Evolutionary conservation across 2,113 vertebrate genomes (phyloP).

Genomic region (Notothenia rossii): DNA sequence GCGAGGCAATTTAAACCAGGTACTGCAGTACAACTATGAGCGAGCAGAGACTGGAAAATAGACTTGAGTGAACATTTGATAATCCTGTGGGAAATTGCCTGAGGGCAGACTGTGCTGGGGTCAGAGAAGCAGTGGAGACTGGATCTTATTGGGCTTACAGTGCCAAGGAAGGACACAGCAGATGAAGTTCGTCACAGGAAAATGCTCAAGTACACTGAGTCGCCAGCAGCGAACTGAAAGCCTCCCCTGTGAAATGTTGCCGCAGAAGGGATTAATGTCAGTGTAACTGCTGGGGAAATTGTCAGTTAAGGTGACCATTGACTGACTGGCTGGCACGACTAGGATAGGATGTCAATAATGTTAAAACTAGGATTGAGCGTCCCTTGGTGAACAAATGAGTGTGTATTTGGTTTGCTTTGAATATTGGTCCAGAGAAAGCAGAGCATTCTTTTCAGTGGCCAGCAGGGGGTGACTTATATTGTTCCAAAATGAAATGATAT

Average conservation of each 20-base stretch:
- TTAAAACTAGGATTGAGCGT: no score
- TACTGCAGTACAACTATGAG: conserved; percentile 4
- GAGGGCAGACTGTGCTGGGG: conserved; percentile 36
- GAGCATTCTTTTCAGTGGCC: no score
- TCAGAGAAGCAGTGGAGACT: conserved; percentile 34
- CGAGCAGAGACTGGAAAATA: conserved; percentile 29
- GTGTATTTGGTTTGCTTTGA: background rate
- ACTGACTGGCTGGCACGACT: background rate
- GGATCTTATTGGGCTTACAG: conserved; percentile 21
- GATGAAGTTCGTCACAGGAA: conserved; percentile 21
- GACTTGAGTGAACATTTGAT: conserved; percentile 33
- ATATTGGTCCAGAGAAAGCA: background rate
- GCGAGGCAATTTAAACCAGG: conserved; percentile 14
- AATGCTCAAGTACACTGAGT: conserved; percentile 3
- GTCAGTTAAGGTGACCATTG: background rate
- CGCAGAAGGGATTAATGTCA: conserved; percentile 13
- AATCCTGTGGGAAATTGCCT: conserved; percentile 44
- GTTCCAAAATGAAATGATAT: no score
- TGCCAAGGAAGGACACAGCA: conserved; percentile 33
- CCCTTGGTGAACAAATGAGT: background rate
- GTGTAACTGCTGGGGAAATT: background rate
- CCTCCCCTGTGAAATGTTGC: conserved; percentile 24
- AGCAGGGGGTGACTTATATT: no score
- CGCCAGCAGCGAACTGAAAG: conserved; percentile 20
- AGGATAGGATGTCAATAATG: background rate